Evolutionary conservation across 2,797 vertebrate genomes (phyloP).

Genomic region (Hypotaenidia philippensis): DNA sequence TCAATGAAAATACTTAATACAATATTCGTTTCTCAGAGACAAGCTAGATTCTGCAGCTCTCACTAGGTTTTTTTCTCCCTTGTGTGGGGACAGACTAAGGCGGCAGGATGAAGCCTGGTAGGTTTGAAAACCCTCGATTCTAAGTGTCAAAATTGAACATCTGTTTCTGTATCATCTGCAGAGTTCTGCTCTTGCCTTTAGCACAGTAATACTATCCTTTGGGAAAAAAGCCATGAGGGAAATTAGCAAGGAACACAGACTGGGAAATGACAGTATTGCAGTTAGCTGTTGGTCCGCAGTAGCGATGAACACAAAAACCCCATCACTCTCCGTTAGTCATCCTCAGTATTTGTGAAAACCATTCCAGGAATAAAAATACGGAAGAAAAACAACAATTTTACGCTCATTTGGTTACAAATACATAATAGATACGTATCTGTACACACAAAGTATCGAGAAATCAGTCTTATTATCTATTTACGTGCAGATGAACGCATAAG

Average conservation of each 20-base stretch:
- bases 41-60: not conserved
- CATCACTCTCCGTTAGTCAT: not conserved
- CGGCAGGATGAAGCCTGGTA: not conserved
- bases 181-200: not conserved
- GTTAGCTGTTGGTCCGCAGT: not conserved
- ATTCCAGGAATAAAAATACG: not conserved
- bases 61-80: rapidly evolving
- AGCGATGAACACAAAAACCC: not conserved
- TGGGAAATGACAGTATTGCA: not conserved
- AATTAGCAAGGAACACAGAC: not conserved
- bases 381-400: not conserved
- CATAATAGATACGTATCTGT: not conserved
- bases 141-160: not conserved
- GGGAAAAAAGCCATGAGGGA: not conserved
- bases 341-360: not conserved
- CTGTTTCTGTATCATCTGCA: not conserved
- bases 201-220: not conserved
- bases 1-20: not conserved
- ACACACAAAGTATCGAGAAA: not conserved
- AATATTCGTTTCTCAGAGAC: not conserved
- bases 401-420: not conserved
- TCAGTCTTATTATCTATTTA: not conserved
- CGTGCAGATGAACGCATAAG: not conserved
- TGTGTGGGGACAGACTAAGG: not conserved
- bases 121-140: not conserved